Base-by-base conservation (phyloP, 2,797 vertebrate genomes). In the Spea hammondii region DNA sequence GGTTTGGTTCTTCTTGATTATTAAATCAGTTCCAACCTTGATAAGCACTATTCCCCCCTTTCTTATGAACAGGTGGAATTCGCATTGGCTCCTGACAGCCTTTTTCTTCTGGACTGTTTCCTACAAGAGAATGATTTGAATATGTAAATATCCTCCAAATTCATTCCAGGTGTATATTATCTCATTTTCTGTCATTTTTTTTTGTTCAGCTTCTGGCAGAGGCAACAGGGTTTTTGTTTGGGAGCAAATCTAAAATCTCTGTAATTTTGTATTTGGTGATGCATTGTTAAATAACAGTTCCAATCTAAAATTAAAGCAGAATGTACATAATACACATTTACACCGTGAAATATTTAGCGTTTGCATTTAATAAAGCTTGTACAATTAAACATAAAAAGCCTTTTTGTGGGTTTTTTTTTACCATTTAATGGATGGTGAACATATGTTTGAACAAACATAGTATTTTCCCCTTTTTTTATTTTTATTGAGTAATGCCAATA, bases 21-120 rank as follows among this genome's bases (percentile, higher is more conserved):
- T 51, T 47, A 49, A 44, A 17, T 68, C 32, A 57, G 44, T 46
- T 68, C 54, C 68, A n/a, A 13, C 46, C 14, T 32, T 32, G 32
- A 46, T 32, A 7, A 17, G 5, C 4, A 4, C 32, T 32, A 4
- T 17, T n/a, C 59, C 49, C 44, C n/a, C 6, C 45, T 64, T 32
- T 66, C n/a, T 57, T 78, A 50, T 72, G 14, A 72, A 48, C 70
- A 66, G 50, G 60, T 71, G 54, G 55, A 77, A 17, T 8, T 70
- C 14, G 46, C 4, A 59, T 59, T 76, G 65, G 53, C 65, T 76
- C n/a, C 53, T 9, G 53, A 47, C n/a, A 5, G 55, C 9, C 47
- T 60, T 70, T 70, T 70, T 64, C 47, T 51, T 32, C 46, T 70
- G 67, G 53, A 64, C 55, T 70, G 7, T 46, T 67, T 77, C 51